Percentiles rank a stretch among this genome's conserved stretches.
Evolutionary conservation across 2,797 vertebrate species (phyloP).

Genomic region (Salmo trutta): DNA sequence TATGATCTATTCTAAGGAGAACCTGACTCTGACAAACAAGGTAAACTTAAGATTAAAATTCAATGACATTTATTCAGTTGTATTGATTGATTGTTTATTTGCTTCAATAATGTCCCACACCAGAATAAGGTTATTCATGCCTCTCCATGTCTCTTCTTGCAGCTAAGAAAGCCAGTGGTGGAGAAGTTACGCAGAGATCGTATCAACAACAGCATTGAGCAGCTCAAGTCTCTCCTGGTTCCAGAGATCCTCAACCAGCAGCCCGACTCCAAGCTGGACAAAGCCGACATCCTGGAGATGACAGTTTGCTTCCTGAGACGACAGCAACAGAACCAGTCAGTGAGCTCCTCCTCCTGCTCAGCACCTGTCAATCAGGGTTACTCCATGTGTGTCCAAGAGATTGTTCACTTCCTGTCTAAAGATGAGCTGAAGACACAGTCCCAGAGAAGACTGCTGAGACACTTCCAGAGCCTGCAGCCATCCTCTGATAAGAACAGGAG

Average conservation of each 20-base stretch:
- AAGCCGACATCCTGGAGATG: constrained; percentile 58
- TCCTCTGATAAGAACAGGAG: constrained; percentile 19
- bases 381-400: constrained; percentile 33
- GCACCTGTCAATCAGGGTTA: constrained; percentile 29
- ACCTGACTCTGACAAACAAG: constrained; percentile 44
- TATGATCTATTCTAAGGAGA: constrained; percentile 41
- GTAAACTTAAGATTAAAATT: constrained; percentile 41
- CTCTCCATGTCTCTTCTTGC: constrained; percentile 49
- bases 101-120: background rate
- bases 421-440: constrained; percentile 41
- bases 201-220: constrained; percentile 79
- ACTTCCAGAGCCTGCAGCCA: constrained; percentile 27
- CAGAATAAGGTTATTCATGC: constrained; percentile 12
- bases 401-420: constrained; percentile 32
- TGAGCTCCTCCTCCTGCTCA: constrained; percentile 24
- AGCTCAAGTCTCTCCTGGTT: constrained; percentile 79
- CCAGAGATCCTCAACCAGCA: constrained; percentile 73
- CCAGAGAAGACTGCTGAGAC: constrained; percentile 24
- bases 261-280: constrained; percentile 65
- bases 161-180: constrained; percentile 35
- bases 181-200: constrained; percentile 46
- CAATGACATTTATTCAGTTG: background rate
- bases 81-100: background rate
- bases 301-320: constrained; percentile 39
- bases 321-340: constrained; percentile 23